These are phyloP conservation scores for Loxodonta africana DNA, from an alignment of 2,113 vertebrate species.

Conservation along the genomic window DNA sequence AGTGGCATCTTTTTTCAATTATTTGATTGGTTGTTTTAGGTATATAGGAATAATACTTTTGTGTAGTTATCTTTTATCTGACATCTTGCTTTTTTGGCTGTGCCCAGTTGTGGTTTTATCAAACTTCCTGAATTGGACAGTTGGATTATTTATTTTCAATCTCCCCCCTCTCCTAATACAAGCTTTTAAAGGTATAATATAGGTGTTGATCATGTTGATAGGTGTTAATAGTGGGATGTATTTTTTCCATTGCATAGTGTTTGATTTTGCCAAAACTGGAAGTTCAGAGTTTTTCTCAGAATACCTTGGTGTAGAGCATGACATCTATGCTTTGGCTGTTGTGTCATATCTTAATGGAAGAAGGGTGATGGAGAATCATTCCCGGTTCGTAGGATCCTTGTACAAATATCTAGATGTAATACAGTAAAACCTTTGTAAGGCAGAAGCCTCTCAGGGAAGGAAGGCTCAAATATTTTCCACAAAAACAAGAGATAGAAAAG, in stretches of 20 bases:
- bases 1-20: not conserved
- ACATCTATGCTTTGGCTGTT: not conserved
- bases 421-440: not conserved
- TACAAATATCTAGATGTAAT: not conserved
- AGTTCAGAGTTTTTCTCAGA: not conserved
- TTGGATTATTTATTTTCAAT: not conserved
- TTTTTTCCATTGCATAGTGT: not conserved
- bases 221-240: not conserved
- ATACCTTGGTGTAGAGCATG: not conserved
- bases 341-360: not conserved
- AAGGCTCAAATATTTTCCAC: not conserved
- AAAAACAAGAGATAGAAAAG: not conserved
- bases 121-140: not conserved
- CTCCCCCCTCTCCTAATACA: not conserved
- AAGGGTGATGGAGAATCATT: too few species aligned
- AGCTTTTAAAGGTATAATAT: not conserved
- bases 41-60: not conserved
- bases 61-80: not conserved
- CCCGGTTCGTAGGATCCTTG: not conserved
- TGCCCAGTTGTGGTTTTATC: not conserved
- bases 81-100: not conserved
- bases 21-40: not conserved
- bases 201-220: not conserved
- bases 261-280: not conserved
- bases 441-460: not conserved